Evolutionary conservation across 2,888 invertebrate species (phyloP).

Genomic region (Hanleya hanleyi): DNA sequence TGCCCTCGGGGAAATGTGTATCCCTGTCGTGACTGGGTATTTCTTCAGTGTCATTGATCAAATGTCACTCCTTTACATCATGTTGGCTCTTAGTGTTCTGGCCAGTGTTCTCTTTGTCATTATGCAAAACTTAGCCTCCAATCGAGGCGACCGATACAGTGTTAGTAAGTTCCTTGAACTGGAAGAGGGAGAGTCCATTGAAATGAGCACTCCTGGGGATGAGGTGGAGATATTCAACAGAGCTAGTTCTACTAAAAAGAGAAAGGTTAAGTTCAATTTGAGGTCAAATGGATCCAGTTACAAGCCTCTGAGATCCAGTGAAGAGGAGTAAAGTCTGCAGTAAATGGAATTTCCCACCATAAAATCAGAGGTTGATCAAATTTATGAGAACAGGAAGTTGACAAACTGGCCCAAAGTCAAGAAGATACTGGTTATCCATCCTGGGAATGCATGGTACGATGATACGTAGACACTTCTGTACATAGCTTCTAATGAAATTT

Average conservation of each 20-base stretch:
- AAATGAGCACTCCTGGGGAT: not conserved
- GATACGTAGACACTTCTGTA: no score
- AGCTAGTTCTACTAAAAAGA: not conserved
- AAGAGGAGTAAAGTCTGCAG: conserved; percentile 11
- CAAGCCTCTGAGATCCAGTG: not conserved
- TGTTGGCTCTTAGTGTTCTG: conserved; percentile 58
- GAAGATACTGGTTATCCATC: no score
- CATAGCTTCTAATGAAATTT: no score
- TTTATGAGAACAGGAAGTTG: no score
- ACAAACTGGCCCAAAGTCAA: no score
- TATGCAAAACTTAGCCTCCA: conserved; percentile 68
- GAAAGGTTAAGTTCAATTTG: conserved; percentile 5
- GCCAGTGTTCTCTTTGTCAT: conserved; percentile 61
- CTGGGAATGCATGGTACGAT: no score
- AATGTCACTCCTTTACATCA: conserved; percentile 71
- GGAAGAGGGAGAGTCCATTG: not conserved
- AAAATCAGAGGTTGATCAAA: no score
- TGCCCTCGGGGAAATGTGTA: conserved; percentile 73
- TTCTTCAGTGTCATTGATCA: conserved; percentile 66
- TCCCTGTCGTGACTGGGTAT: conserved; percentile 71
- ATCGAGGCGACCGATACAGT: conserved; percentile 18
- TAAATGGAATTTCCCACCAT: no score
- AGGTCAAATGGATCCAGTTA: not conserved
- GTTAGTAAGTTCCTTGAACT: not conserved
- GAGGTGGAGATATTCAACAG: not conserved